Percentiles rank a stretch among this genome's conserved stretches.
These are phyloP conservation scores for Mesocricetus auratus DNA, from an alignment of 2,113 vertebrate species.

Conservation along the genomic window DNA sequence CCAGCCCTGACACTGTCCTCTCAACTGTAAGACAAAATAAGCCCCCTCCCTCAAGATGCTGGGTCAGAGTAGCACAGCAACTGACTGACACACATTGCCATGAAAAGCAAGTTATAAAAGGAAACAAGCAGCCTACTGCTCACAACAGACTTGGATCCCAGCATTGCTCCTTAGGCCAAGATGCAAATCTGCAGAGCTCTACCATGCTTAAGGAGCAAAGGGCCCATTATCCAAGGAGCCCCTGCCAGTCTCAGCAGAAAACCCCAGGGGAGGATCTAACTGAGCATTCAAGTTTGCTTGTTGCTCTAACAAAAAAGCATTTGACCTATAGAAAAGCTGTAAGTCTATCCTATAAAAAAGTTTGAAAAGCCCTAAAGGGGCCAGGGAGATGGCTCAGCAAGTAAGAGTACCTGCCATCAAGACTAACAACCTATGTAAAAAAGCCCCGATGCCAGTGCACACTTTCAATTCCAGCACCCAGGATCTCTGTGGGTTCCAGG, in stretches of 20 bases:
- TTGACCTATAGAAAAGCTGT: not conserved
- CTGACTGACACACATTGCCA: not conserved
- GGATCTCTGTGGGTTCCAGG: not conserved
- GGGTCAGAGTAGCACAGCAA: not conserved
- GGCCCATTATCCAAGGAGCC: no score
- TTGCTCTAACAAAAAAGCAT: not conserved
- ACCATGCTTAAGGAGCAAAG: not conserved
- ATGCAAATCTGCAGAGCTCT: not conserved
- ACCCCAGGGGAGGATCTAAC: fast-evolving
- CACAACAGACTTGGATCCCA: not conserved
- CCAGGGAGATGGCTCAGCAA: not conserved
- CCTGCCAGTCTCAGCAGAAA: not conserved
- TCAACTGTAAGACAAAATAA: not conserved
- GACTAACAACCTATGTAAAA: not conserved
- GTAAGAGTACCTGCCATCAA: not conserved
- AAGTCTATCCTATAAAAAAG: not conserved
- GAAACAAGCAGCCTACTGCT: not conserved
- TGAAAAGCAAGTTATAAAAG: not conserved
- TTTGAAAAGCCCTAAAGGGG: not conserved
- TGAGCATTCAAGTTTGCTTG: not conserved
- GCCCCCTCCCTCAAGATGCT: not conserved
- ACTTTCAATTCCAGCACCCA: not conserved
- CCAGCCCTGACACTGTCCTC: not conserved
- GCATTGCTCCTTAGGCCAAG: not conserved
- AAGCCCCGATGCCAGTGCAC: not conserved